Conservation (phyloP, 2,113 vertebrate genomes). For the Carassius gibelio region DNA sequence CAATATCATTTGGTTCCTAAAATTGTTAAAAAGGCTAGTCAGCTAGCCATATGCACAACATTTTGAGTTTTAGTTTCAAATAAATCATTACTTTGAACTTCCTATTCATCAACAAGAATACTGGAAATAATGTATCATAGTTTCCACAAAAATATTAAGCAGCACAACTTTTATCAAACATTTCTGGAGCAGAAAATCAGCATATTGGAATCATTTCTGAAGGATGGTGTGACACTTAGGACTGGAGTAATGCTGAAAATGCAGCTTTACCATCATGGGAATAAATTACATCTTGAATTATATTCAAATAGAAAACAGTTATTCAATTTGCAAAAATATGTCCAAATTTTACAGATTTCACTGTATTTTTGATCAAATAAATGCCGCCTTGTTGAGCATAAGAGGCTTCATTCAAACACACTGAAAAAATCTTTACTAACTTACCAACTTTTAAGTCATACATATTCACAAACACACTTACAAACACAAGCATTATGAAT, state of each 20-base stretch:
- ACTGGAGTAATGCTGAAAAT: not conserved
- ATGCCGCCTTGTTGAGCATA: not conserved
- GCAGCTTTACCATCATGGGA: not conserved
- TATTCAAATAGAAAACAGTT: not conserved
- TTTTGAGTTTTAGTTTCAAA: no score
- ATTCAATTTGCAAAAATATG: not conserved
- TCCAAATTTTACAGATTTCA: not conserved
- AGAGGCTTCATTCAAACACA: not conserved
- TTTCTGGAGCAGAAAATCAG: not conserved
- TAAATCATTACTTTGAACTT: no score
- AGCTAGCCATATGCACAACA: no score
- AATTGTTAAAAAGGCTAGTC: not conserved
- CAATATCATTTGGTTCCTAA: not conserved
- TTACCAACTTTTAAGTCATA: not conserved
- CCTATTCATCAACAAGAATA: no score
- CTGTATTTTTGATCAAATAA: not conserved
- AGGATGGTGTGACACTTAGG: not conserved
- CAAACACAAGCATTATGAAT: constrained; percentile 15
- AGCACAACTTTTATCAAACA: not conserved
- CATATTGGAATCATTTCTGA: not conserved
- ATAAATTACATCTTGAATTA: not conserved
- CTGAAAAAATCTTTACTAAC: not conserved
- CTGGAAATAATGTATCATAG: not conserved
- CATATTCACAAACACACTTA: constrained; percentile 19
- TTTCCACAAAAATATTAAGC: not conserved